Evolutionary conservation across 2,888 invertebrate genomes (phyloP).

Genomic region (Adineta ricciae): DNA sequence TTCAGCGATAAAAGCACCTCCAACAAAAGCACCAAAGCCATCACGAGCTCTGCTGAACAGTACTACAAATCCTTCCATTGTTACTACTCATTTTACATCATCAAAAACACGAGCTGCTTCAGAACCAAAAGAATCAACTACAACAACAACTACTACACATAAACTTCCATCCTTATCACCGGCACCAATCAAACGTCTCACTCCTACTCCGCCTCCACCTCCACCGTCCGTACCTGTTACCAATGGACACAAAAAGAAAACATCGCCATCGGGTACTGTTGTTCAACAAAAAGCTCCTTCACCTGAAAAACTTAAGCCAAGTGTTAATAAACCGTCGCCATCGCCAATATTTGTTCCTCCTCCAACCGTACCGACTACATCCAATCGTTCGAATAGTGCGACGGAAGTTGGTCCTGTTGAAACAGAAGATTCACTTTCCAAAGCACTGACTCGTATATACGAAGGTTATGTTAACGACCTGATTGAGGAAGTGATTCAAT

Average conservation of each 20-base stretch:
- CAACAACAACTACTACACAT: not conserved
- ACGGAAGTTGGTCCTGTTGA: not conserved
- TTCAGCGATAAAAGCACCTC: not conserved
- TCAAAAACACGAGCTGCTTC: not conserved
- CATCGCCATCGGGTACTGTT: not conserved
- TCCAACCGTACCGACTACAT: not conserved
- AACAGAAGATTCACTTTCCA: not conserved
- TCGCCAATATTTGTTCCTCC: not conserved
- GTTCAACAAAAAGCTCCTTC: not conserved
- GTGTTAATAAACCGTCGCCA: not conserved
- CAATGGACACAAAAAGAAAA: not conserved
- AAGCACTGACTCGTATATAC: not conserved
- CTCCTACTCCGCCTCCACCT: not conserved
- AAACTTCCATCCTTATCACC: not conserved
- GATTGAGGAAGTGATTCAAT: conserved; percentile 29
- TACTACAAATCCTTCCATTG: not conserved
- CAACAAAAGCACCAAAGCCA: not conserved
- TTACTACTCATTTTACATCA: not conserved
- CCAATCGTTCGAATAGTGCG: not conserved
- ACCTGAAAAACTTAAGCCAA: not conserved
- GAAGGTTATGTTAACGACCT: conserved; percentile 14
- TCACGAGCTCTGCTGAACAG: not conserved
- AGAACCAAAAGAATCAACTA: not conserved
- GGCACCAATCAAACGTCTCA: not conserved
- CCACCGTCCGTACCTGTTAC: not conserved